These are phyloP conservation scores for Busseola fusca DNA, from an alignment of 2,888 invertebrate genomes.

Conservation along the genomic window DNA sequence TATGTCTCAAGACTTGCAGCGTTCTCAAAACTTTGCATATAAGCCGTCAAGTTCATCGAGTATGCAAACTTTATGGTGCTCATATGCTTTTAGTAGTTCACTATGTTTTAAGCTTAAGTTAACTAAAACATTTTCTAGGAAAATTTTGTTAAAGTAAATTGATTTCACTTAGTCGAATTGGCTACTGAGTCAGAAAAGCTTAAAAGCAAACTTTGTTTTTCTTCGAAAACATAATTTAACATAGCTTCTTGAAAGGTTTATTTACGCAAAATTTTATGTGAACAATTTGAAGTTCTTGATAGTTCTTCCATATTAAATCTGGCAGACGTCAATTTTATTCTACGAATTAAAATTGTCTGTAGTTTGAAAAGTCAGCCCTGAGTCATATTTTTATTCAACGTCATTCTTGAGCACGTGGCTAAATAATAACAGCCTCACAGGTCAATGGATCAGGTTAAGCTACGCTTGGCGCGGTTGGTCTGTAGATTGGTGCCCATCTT, in stretches of 20 bases:
- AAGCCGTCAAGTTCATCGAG: constrained; percentile 44
- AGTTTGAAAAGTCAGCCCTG: no score
- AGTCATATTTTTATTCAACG: no score
- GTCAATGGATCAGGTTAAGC: no score
- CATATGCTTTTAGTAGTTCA: constrained; percentile 48
- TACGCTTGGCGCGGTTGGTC: no score
- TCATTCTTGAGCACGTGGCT: no score
- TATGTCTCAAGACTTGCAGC: constrained; percentile 37
- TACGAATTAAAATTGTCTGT: no score
- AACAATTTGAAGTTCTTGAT: no score
- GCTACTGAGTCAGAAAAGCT: neutral
- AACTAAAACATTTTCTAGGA: constrained; percentile 14
- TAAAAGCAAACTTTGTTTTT: constrained; percentile 1
- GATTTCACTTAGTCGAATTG: constrained; percentile 39
- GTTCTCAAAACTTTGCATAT: constrained; percentile 47
- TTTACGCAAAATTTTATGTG: neutral
- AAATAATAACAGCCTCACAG: no score
- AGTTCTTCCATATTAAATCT: no score
- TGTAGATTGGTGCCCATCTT: no score
- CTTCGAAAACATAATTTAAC: neutral
- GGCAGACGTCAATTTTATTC: no score
- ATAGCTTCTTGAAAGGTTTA: neutral
- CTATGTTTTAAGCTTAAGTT: constrained; percentile 28
- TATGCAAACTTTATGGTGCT: constrained; percentile 49
- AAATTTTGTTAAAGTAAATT: constrained; percentile 17